A percentile compares a stretch with the other conserved stretches of the same genome.
Conservation (phyloP, 92 coral and sea anemone species). For the Paramuricea clavata region DNA sequence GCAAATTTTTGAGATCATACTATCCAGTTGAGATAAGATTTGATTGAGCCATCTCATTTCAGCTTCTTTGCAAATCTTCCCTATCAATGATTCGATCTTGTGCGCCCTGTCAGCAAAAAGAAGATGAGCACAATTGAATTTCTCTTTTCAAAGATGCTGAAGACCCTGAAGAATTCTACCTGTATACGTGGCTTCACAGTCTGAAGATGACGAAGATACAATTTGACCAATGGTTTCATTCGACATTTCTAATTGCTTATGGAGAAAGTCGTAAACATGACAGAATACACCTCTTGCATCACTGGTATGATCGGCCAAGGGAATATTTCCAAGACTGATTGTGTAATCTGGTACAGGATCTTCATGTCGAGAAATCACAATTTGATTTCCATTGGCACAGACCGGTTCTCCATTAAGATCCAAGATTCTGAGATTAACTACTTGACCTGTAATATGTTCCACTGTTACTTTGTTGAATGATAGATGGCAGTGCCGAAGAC, state of each 20-base stretch:
- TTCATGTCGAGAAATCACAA: conserved; percentile 28
- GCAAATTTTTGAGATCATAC: conserved; percentile 35
- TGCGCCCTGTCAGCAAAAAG: conserved; percentile 37
- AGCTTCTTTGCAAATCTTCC: conserved; percentile 26
- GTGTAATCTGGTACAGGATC: conserved; percentile 35
- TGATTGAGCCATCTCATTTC: conserved; percentile 33
- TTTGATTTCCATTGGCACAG: conserved; percentile 23
- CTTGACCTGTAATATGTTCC: conserved; percentile 28
- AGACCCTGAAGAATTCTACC: conserved; percentile 10
- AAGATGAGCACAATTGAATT: conserved; percentile 18
- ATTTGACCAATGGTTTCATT: conserved; percentile 2
- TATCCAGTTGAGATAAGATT: conserved; percentile 6
- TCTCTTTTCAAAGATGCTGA: conserved; percentile 3
- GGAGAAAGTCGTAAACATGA: conserved; percentile 4
- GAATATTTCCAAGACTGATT: conserved; percentile 1
- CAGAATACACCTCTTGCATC: conserved; percentile 52
- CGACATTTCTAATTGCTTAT: conserved; percentile 19
- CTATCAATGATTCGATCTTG: conserved; percentile 28
- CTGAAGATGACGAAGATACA: conserved; percentile 23
- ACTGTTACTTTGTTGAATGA: conserved; percentile 39
- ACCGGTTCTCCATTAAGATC: conserved; percentile 37
- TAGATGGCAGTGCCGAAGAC: conserved; percentile 28
- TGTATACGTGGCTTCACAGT: conserved; percentile 9
- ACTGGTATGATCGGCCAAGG: conserved; percentile 33
- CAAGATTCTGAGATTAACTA: conserved; percentile 19